Evolutionary conservation across 2,113 vertebrate genomes (phyloP), one percentile per base, ranked within the genome.

Genomic region (Haemorhous mexicanus): DNA sequence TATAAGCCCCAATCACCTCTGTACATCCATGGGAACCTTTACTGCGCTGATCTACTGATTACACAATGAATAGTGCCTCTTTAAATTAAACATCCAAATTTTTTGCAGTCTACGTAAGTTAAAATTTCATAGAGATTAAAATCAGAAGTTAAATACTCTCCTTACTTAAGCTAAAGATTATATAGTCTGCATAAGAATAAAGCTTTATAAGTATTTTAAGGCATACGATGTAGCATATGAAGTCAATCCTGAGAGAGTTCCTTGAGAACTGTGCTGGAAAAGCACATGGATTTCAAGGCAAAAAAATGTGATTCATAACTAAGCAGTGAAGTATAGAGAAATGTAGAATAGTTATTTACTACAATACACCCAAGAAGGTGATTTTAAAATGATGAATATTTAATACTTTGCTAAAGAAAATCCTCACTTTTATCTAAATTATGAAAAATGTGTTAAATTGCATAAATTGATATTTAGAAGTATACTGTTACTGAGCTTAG

Each of bases 21-120:
- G 2, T 46, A 33, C 1, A 1, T 9, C 41, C 26, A 0, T 56
- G 49, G 41, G 9, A 86, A 52, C 35, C 28, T 41, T 55, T 55
- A 26, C 66, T 77, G 35, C 90, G 77, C 44, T 76, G 16, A 82
- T 82, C 55, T 85, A 64, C 39, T 46, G 53, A 64, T 81, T 41
- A 6, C 32, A 44, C 53, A 37, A 67, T 61, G 26, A 93, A 92
- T 93, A 95, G 90, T 97, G 75, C 41, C 62, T 94, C 89, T 94
- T 95, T 96, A 89, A 95, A 89, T 96, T 97, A 96, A 97, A 95
- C 27, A 58, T 44, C 26, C 33, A 39, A 87, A 22, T 39, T 11
- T 56, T 86, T 76, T 87, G 44, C 77, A 16, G n/a, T 86, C 68
- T 67, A 76, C 7, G 1, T 56, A 87, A 94, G 62, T 93, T 96